Percentiles rank a stretch among this genome's conserved stretches.
phyloP scores from a whole-genome alignment of 2,113 vertebrate species.

The Morone saxatilis region DNA sequence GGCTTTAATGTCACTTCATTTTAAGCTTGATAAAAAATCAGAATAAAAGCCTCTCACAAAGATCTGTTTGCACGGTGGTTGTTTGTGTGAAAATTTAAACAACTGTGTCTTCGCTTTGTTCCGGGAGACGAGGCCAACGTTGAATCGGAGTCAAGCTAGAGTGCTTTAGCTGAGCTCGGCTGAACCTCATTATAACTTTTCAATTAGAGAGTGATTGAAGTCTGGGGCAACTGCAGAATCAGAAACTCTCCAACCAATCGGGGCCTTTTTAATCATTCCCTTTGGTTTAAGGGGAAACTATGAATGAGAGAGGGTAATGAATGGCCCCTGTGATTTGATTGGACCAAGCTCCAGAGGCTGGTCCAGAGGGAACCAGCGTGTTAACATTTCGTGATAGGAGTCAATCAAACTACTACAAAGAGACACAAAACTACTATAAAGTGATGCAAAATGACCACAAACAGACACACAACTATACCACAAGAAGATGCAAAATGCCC shows the following conservation, averaged over 20 bases:
- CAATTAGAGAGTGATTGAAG: slow-evolving; percentile 78
- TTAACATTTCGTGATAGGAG: not conserved
- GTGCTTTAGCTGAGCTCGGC: slow-evolving; percentile 48
- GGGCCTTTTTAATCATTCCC: slow-evolving; percentile 68
- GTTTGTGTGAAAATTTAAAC: slow-evolving; percentile 54
- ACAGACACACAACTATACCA: not conserved
- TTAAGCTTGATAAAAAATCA: slow-evolving; percentile 50
- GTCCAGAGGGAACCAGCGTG: not conserved
- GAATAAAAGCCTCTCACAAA: slow-evolving; percentile 28
- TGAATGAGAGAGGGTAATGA: slow-evolving; percentile 57
- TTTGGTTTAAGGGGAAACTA: slow-evolving; percentile 62
- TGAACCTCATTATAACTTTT: slow-evolving; percentile 78
- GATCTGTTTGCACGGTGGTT: slow-evolving; percentile 23
- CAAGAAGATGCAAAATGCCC: not conserved
- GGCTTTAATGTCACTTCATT: slow-evolving; percentile 64
- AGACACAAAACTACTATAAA: not conserved
- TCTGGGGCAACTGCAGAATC: slow-evolving; percentile 54
- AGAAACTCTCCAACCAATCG: slow-evolving; percentile 61
- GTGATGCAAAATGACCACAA: not conserved
- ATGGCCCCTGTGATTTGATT: slow-evolving; percentile 38
- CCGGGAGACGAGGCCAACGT: not conserved
- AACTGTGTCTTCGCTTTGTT: slow-evolving; percentile 34
- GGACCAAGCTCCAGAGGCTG: not conserved
- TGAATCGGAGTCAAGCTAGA: slow-evolving; percentile 55
- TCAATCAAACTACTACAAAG: not conserved